These are phyloP conservation scores for Trichomycterus rosablanca DNA, from an alignment of 2,113 vertebrate species.

Conservation along the genomic window DNA sequence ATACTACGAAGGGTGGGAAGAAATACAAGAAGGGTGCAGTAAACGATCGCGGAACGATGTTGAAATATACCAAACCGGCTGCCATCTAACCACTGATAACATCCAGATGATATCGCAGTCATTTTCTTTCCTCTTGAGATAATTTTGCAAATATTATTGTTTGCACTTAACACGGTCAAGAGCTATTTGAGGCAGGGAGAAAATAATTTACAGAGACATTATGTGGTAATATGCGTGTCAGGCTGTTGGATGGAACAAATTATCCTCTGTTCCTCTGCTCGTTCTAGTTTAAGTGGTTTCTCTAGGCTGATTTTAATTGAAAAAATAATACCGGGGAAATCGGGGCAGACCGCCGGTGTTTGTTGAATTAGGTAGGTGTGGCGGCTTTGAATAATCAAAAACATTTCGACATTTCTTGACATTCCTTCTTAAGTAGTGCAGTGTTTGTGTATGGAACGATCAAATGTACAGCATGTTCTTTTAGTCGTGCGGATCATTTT, in stretches of 20 bases:
- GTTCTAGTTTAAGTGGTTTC: constrained; percentile 23
- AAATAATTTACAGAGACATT: constrained; percentile 38
- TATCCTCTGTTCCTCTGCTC: constrained; percentile 49
- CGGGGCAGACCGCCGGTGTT: constrained; percentile 12
- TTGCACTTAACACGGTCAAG: constrained; percentile 36
- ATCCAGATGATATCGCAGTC: constrained; percentile 35
- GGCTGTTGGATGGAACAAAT: constrained; percentile 60
- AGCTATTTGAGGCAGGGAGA: constrained; percentile 39
- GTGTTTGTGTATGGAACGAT: no score
- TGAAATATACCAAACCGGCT: constrained; percentile 9
- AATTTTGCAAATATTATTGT: constrained; percentile 41
- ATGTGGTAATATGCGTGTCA: constrained; percentile 46
- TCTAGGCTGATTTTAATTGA: constrained; percentile 27
- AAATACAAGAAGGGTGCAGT: not conserved
- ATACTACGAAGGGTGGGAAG: not conserved
- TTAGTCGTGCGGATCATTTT: no score
- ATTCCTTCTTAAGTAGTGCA: not conserved
- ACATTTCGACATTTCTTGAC: not conserved
- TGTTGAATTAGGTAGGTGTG: not conserved
- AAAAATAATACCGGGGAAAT: constrained; percentile 31
- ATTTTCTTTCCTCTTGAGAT: constrained; percentile 8
- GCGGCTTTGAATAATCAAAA: not conserved
- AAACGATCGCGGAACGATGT: constrained; percentile 1
- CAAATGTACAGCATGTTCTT: no score
- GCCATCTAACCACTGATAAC: constrained; percentile 23